A percentile compares a stretch with the other conserved stretches of the same genome.
Evolutionary conservation across 2,888 invertebrate genomes (phyloP).

Genomic region (Cantharis flavilabris): DNA sequence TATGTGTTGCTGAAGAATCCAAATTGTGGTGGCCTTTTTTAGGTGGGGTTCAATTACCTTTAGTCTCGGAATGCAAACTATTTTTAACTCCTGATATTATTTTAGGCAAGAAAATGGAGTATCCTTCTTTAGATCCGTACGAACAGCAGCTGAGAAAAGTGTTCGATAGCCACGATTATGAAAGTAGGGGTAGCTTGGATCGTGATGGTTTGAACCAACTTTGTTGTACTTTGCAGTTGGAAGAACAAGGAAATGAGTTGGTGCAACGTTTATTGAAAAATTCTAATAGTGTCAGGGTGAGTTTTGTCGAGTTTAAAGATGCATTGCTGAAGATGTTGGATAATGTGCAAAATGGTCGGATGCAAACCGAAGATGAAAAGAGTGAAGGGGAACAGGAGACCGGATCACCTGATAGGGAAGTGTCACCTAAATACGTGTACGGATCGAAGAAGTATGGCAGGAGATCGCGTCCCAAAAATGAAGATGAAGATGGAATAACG

Average conservation of each 20-base stretch:
- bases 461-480: slow-evolving; percentile 65
- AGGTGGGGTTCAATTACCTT: slow-evolving; percentile 24
- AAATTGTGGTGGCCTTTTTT: background rate
- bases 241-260: slow-evolving; percentile 69
- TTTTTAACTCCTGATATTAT: slow-evolving; percentile 12
- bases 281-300: slow-evolving; percentile 58
- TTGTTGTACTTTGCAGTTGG: slow-evolving; percentile 78
- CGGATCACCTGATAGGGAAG: slow-evolving; percentile 68
- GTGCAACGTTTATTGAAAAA: slow-evolving; percentile 64
- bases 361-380: background rate
- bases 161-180: slow-evolving; percentile 78
- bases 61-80: slow-evolving; percentile 7
- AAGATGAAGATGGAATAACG: slow-evolving; percentile 49
- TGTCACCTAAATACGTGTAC: slow-evolving; percentile 73
- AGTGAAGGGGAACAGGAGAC: slow-evolving; percentile 54
- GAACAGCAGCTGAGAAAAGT: slow-evolving; percentile 81
- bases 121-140: slow-evolving; percentile 67
- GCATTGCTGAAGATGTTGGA: slow-evolving; percentile 73
- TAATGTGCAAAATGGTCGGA: slow-evolving; percentile 51
- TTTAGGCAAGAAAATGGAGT: slow-evolving; percentile 37
- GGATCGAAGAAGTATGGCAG: slow-evolving; percentile 79
- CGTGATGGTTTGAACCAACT: slow-evolving; percentile 68
- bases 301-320: slow-evolving; percentile 78
- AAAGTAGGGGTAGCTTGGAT: slow-evolving; percentile 70
- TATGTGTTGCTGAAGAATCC: background rate